These are phyloP conservation scores for Cheilosia vulpina DNA, from an alignment of 2,888 invertebrate genomes.

Conservation along the genomic window DNA sequence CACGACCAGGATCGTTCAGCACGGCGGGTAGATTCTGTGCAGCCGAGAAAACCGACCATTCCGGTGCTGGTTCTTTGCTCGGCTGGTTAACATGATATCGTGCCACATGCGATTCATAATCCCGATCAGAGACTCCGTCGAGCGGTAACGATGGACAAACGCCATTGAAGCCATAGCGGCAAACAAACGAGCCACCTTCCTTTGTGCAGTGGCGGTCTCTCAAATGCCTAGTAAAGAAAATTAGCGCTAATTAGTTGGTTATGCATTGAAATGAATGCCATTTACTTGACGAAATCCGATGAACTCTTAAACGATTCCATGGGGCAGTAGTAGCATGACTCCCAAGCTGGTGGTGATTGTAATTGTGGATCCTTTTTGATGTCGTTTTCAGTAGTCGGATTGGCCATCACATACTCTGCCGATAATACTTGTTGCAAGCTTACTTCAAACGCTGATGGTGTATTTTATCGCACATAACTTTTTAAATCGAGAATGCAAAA, in stretches of 20 bases:
- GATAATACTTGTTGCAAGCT: constrained; percentile 5
- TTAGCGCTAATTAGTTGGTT: constrained; percentile 3
- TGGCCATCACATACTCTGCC: constrained; percentile 66
- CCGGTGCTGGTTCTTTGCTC: constrained; percentile 83
- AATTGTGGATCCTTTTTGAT: constrained; percentile 59
- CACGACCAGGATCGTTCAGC: constrained; percentile 96
- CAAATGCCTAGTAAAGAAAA: constrained; percentile 87
- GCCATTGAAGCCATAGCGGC: constrained; percentile 94
- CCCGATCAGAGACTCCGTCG: constrained; percentile 94
- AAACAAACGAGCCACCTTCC: constrained; percentile 94
- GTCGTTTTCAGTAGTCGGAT: constrained; percentile 52
- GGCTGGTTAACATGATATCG: constrained; percentile 86
- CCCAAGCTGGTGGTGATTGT: constrained; percentile 83
- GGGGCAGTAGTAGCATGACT: constrained; percentile 87
- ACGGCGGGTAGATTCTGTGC: constrained; percentile 97
- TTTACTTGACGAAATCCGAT: constrained; percentile 87
- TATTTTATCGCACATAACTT: constrained; percentile 32
- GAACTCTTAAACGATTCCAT: constrained; percentile 85
- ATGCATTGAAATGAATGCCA: constrained; percentile 57
- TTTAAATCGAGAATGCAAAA: not conserved
- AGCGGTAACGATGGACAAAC: constrained; percentile 94
- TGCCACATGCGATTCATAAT: constrained; percentile 93
- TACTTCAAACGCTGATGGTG: constrained; percentile 9
- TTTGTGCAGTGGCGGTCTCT: constrained; percentile 91
- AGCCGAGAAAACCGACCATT: constrained; percentile 89